A percentile compares a stretch with the other conserved stretches of the same genome.
Conservation (phyloP, 2,113 vertebrate genomes). For the Columba janthina region DNA sequence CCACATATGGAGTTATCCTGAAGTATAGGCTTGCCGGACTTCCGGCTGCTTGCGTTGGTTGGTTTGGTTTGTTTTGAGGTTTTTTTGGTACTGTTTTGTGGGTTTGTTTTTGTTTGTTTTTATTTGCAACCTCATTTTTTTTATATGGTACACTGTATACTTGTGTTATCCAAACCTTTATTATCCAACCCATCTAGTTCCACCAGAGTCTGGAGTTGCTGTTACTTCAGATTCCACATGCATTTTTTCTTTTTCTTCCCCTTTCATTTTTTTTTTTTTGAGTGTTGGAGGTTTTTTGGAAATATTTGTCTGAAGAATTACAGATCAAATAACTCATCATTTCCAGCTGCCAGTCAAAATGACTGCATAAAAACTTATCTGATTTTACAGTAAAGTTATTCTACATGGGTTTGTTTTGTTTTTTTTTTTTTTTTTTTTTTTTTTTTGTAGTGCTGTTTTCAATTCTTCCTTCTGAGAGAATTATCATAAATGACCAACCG, state of each 20-base stretch:
- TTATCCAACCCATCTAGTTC: neutral
- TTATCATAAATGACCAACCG: neutral
- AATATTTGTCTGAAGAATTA: neutral
- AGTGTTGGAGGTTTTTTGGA: accelerated
- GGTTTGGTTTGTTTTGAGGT: too few relatives aligned
- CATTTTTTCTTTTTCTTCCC: neutral
- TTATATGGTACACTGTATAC: neutral
- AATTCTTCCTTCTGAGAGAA: neutral
- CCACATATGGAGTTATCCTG: accelerated
- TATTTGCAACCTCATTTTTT: neutral
- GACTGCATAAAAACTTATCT: neutral
- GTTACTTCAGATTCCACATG: neutral
- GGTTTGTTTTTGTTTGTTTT: too few relatives aligned
- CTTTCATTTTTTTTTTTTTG: too few relatives aligned
- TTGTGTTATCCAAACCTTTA: neutral
- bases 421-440: too few relatives aligned
- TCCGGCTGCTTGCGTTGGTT: neutral
- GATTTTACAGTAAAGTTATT: neutral
- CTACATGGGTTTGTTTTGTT: neutral
- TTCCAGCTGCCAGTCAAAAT: neutral
- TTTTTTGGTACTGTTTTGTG: too few relatives aligned
- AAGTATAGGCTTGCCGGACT: neutral
- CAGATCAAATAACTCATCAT: neutral
- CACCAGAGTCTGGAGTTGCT: neutral
- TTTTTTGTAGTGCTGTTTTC: neutral